Conservation (phyloP, 2,888 invertebrate genomes). For the Drosophila borborema region DNA sequence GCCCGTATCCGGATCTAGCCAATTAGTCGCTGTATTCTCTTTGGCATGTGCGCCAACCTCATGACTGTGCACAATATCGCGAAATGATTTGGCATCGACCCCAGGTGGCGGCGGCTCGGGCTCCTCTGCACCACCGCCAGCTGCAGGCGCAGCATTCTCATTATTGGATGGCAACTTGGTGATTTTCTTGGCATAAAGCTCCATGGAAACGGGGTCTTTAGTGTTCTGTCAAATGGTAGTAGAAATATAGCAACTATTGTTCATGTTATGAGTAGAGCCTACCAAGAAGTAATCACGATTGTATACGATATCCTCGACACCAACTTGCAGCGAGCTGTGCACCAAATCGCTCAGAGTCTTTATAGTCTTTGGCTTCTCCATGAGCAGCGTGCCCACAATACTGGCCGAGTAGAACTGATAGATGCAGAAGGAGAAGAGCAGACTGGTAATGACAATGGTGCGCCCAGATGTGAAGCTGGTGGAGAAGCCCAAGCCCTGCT, state of each 20-base stretch:
- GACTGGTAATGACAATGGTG: constrained; percentile 86
- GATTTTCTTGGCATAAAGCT: constrained; percentile 88
- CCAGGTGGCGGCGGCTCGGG: constrained; percentile 24
- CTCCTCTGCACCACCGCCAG: constrained; percentile 36
- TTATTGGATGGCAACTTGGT: constrained; percentile 59
- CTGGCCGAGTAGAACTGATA: constrained; percentile 90
- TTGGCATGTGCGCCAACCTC: constrained; percentile 79
- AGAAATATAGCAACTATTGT: background rate
- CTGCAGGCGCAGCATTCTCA: constrained; percentile 41
- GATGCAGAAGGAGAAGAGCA: constrained; percentile 87
- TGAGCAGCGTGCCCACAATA: constrained; percentile 88
- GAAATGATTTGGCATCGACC: constrained; percentile 65
- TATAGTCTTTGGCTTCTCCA: constrained; percentile 88
- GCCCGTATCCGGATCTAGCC: constrained; percentile 87
- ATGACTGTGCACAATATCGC: constrained; percentile 78
- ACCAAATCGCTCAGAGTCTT: constrained; percentile 87
- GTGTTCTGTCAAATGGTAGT: constrained; percentile 86
- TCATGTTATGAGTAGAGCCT: constrained; percentile 38
- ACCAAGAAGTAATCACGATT: constrained; percentile 89
- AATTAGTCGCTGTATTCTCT: constrained; percentile 84
- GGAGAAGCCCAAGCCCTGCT: constrained; percentile 85
- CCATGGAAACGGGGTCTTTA: constrained; percentile 87
- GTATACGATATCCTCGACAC: constrained; percentile 88
- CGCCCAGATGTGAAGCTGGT: constrained; percentile 86
- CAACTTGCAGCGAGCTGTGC: constrained; percentile 87